Evolutionary conservation across 2,888 invertebrate species (phyloP).

Genomic region (Choristoneura rosaceana): DNA sequence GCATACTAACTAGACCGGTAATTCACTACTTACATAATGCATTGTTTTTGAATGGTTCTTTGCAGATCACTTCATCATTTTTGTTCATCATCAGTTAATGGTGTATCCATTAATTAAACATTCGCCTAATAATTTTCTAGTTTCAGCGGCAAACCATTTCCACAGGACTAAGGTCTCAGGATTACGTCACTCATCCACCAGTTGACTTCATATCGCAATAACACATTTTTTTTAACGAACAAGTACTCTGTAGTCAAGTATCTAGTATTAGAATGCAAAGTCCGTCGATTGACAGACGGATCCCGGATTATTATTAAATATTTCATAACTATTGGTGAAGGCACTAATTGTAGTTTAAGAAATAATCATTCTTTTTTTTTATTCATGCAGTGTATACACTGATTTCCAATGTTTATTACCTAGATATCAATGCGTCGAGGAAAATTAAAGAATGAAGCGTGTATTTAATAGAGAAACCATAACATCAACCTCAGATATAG

Average conservation of each 20-base stretch:
- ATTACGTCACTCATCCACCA: background rate
- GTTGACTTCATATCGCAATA: background rate
- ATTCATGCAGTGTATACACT: background rate
- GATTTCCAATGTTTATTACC: too few relatives aligned
- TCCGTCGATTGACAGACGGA: slow-evolving; percentile 27
- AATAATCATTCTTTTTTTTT: too few relatives aligned
- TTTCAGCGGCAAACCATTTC: slow-evolving; percentile 6
- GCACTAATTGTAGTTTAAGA: background rate
- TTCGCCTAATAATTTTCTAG: slow-evolving; percentile 19
- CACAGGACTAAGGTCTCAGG: background rate
- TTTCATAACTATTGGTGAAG: slow-evolving; percentile 17
- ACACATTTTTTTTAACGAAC: background rate
- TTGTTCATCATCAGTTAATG: slow-evolving; percentile 27
- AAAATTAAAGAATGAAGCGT: background rate
- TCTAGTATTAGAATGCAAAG: background rate
- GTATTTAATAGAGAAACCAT: background rate
- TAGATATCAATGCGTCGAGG: too few relatives aligned
- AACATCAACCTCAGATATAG: too few relatives aligned
- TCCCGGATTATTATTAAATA: background rate
- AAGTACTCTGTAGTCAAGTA: background rate
- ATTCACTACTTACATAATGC: slow-evolving; percentile 34
- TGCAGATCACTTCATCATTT: slow-evolving; percentile 12
- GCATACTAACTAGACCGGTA: background rate
- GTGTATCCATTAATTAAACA: slow-evolving; percentile 22
- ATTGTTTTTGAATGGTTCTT: slow-evolving; percentile 34